A percentile compares a stretch with the other conserved stretches of the same genome.
phyloP scores from a whole-genome alignment of 2,797 vertebrate species.

The Neoniphon sammara region DNA sequence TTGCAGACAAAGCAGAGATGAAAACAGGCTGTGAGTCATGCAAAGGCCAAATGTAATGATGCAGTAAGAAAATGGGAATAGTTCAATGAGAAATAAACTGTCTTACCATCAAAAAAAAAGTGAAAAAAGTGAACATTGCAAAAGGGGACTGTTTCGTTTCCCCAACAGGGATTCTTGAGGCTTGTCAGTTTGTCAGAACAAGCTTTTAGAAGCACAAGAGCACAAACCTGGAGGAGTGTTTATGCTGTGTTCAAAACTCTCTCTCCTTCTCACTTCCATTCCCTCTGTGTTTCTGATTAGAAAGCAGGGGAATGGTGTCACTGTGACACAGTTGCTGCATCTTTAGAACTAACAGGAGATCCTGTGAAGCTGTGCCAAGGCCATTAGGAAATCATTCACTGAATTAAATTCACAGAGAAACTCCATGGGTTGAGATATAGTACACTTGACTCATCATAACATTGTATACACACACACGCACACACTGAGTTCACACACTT shows the following conservation, averaged over 20 bases:
- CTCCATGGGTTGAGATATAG: too few relatives aligned
- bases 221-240: not conserved
- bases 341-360: too few relatives aligned
- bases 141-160: conserved; percentile 18
- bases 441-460: too few relatives aligned
- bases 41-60: conserved; percentile 41
- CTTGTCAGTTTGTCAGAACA: conserved; percentile 4
- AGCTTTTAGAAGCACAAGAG: conserved; percentile 22
- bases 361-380: too few relatives aligned
- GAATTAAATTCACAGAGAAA: too few relatives aligned
- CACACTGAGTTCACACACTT: too few relatives aligned
- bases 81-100: not conserved
- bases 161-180: conserved; percentile 19
- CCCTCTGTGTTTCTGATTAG: not conserved
- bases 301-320: too few relatives aligned
- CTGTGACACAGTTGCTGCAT: too few relatives aligned
- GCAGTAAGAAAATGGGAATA: conserved; percentile 13
- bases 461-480: too few relatives aligned
- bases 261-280: not conserved
- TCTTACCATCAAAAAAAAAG: conserved; percentile 3
- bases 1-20: conserved; percentile 10
- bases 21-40: conserved; percentile 9
- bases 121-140: not conserved
- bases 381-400: too few relatives aligned
- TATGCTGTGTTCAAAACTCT: not conserved